These are phyloP conservation scores for Hippolais icterina DNA, from an alignment of 2,113 vertebrate genomes.

Conservation along the genomic window DNA sequence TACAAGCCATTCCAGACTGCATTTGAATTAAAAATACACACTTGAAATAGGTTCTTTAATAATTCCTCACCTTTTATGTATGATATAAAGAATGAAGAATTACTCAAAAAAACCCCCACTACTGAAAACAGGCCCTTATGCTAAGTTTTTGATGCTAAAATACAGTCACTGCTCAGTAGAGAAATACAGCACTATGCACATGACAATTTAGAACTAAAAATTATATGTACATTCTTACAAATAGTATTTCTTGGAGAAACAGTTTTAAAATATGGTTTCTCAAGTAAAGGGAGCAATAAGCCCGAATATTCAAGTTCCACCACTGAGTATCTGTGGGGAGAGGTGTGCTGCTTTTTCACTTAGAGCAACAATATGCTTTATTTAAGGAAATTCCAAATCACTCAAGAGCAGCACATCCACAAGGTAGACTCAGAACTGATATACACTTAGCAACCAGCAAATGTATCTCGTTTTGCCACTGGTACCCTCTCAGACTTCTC, in stretches of 20 bases:
- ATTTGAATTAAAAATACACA: conserved; percentile 23
- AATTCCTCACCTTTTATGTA: background rate
- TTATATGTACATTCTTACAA: background rate
- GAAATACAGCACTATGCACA: background rate
- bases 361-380: background rate
- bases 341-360: background rate
- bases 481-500: background rate
- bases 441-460: background rate
- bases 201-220: background rate
- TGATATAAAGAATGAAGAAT: background rate
- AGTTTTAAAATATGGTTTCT: background rate
- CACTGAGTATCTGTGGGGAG: background rate
- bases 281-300: background rate
- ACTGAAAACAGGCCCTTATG: background rate
- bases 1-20: conserved; percentile 50
- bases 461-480: background rate
- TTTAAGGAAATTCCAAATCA: background rate
- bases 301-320: background rate
- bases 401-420: background rate
- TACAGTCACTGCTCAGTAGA: background rate
- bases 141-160: background rate
- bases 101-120: accelerated
- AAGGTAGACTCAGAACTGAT: background rate
- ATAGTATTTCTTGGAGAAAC: background rate
- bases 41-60: background rate